Conservation (phyloP, 2,797 vertebrate species). For the Ceryle rudis region DNA sequence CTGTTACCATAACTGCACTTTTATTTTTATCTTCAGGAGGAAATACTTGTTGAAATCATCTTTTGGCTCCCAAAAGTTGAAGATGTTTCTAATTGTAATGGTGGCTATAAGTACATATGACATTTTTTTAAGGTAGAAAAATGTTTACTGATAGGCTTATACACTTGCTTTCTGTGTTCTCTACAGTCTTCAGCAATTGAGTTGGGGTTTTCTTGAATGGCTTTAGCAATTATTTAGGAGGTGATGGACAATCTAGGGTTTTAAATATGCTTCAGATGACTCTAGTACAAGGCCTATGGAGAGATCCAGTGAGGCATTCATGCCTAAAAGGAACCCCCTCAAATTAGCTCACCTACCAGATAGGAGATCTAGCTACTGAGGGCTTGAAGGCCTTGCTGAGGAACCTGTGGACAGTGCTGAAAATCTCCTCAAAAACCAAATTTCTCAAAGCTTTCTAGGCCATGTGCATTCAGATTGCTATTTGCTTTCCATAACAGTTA, state of each 20-base stretch:
- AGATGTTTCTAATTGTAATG: not conserved
- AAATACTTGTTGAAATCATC: conserved; percentile 15
- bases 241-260: not conserved
- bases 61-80: not conserved
- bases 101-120: not conserved
- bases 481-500: not conserved
- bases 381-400: not conserved
- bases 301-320: not conserved
- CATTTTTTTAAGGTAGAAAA: not conserved
- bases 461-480: not conserved
- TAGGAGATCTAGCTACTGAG: not conserved
- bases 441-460: not conserved
- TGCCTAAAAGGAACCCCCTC: not conserved
- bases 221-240: not conserved
- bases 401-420: not conserved
- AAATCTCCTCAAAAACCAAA: not conserved
- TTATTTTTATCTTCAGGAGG: conserved; percentile 43
- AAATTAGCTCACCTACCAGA: not conserved
- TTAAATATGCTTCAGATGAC: not conserved
- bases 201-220: not conserved
- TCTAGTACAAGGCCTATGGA: not conserved
- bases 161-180: not conserved
- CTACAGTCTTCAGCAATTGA: not conserved
- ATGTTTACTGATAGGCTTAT: not conserved
- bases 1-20: not conserved